Base-by-base conservation (phyloP, 2,113 vertebrate species). In the Canis aureus region DNA sequence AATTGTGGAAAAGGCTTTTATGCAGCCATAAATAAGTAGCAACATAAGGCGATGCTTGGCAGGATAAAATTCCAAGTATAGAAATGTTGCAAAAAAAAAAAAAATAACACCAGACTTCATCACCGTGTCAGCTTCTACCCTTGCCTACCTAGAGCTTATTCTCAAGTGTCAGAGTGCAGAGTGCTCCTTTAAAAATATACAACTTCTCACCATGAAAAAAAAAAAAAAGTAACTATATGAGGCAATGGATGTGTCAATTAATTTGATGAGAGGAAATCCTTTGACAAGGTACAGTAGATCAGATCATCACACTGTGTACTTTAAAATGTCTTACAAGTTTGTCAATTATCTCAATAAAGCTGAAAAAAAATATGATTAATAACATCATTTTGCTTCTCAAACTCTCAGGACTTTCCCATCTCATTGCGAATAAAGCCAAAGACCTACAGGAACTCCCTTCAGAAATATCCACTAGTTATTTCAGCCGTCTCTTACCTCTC, bases 41-140 rank as follows among this genome's bases (percentile, higher is more conserved):
- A 94, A 87, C 64, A 73, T 90, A 95, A 85, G 71, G 53, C 32
- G 57, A 59, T 51, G 23, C 55, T 89, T 73, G 60, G 80, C 51
- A 95, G 88, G 25, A 82, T 90, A 59, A 78, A 60, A 90, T 81
- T 51, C 78, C 29, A 85, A 96, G 81, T 60, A 81, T 67, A 85
- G 35, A 91, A 38, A 71, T 92, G 7, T 43, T 79, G 11, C 64
- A 95, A 85, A 96, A 96, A 96, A 87, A 96, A 96, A 87, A 69
- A 79, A 19, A 82, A 35, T 59, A 96, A 32, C 35, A 76, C 3
- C 10, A 96, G 64, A 57, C 5, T 62, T 95, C 89, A 32, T 95
- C 59, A 66, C 19, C 20, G 5, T 55, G 20, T 86, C 38, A 76
- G 20, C 51, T 49, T 80, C 53, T 94, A 62, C 23, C 17, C 38